A percentile compares a stretch with the other conserved stretches of the same genome.
Conservation (phyloP, 2,797 vertebrate species). For the Coilia nasus region DNA sequence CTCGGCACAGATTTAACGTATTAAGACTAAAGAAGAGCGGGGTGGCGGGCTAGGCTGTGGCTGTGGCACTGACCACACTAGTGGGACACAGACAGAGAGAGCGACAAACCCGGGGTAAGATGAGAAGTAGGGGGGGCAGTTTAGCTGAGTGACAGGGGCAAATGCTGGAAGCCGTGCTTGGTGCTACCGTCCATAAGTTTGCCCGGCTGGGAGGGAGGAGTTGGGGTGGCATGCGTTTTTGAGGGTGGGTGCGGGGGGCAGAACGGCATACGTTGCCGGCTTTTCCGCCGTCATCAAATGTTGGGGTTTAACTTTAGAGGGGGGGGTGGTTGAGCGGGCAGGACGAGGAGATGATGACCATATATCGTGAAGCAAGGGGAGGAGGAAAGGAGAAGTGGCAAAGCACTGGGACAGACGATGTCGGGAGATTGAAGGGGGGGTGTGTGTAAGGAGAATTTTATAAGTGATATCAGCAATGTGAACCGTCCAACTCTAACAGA, state of each 20-base stretch:
- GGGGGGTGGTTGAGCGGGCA: constrained; percentile 32
- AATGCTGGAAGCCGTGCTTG: constrained; percentile 69
- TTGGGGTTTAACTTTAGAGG: constrained; percentile 70
- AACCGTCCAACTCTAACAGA: neutral
- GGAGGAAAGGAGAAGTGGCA: constrained; percentile 33
- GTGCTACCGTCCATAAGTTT: constrained; percentile 67
- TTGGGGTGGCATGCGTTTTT: constrained; percentile 30
- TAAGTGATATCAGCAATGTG: constrained; percentile 34
- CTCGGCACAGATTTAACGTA: constrained; percentile 54
- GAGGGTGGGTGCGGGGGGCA: constrained; percentile 29
- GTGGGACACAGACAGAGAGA: constrained; percentile 75
- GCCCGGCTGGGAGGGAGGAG: constrained; percentile 47
- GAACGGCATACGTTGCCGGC: constrained; percentile 48
- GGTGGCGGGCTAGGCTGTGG: constrained; percentile 65
- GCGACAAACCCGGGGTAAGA: constrained; percentile 77
- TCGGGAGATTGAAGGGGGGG: constrained; percentile 46
- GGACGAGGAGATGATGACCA: constrained; percentile 53
- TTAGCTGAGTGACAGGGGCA: constrained; percentile 79
- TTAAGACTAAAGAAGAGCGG: constrained; percentile 64
- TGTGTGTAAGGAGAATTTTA: constrained; percentile 31
- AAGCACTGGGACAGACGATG: constrained; percentile 35
- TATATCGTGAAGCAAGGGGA: constrained; percentile 53
- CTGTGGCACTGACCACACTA: constrained; percentile 72
- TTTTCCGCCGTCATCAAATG: constrained; percentile 68
- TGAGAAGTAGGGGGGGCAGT: constrained; percentile 67